Evolutionary conservation across 2,797 vertebrate genomes (phyloP).

Genomic region (Poecilia picta): DNA sequence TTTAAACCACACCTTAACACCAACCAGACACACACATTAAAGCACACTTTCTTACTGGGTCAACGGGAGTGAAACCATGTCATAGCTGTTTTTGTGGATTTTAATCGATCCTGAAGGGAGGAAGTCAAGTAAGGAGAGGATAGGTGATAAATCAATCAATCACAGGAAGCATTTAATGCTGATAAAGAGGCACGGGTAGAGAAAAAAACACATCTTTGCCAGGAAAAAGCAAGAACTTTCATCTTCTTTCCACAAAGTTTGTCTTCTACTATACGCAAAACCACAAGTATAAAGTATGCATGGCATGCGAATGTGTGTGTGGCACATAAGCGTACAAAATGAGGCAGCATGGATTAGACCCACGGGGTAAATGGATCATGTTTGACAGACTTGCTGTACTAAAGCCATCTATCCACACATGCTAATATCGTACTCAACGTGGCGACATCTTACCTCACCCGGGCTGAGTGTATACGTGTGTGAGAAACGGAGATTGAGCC

Average conservation of each 20-base stretch:
- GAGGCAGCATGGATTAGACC: slow-evolving; percentile 63
- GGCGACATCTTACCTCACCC: slow-evolving; percentile 52
- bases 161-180: slow-evolving; percentile 59
- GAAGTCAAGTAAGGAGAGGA: slow-evolving; percentile 28
- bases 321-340: slow-evolving; percentile 19
- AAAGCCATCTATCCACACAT: slow-evolving; percentile 80
- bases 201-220: slow-evolving; percentile 24
- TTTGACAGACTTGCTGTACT: slow-evolving; percentile 79
- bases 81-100: slow-evolving; percentile 16
- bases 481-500: neutral
- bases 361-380: slow-evolving; percentile 76
- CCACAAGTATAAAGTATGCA: slow-evolving; percentile 63
- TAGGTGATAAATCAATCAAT: slow-evolving; percentile 26
- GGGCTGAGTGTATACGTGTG: slow-evolving; percentile 14
- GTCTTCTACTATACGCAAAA: slow-evolving; percentile 51
- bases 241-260: slow-evolving; percentile 29
- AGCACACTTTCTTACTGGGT: slow-evolving; percentile 44
- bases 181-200: slow-evolving; percentile 42
- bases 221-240: slow-evolving; percentile 48
- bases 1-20: slow-evolving; percentile 64
- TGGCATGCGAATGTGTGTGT: slow-evolving; percentile 54
- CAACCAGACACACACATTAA: slow-evolving; percentile 44
- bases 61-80: slow-evolving; percentile 53
- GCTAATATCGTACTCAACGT: slow-evolving; percentile 73
- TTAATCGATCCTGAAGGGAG: slow-evolving; percentile 27